Conservation (phyloP, 2,888 invertebrate species). For the Drosophila ezoana region DNA sequence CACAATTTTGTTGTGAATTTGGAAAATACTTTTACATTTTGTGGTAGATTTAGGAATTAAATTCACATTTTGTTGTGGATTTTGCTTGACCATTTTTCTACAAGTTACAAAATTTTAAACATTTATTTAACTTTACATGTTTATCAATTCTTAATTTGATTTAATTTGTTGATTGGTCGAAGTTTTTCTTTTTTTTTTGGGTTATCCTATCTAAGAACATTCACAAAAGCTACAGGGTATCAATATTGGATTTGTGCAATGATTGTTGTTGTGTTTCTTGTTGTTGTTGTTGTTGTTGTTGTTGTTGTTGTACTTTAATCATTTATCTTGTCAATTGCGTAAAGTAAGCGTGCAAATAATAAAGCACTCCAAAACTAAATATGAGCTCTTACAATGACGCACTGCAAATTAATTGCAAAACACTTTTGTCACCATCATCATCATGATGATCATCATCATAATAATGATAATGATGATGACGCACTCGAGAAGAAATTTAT, state of each 20-base stretch:
- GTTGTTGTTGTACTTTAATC: background rate
- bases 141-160: too few relatives aligned
- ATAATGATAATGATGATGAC: slow-evolving; percentile 13
- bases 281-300: background rate
- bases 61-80: too few relatives aligned
- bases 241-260: background rate
- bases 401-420: slow-evolving; percentile 26
- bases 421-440: slow-evolving; percentile 14
- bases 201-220: too few relatives aligned
- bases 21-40: too few relatives aligned
- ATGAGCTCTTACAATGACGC: slow-evolving; percentile 39
- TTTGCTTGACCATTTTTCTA: too few relatives aligned
- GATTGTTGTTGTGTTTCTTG: background rate
- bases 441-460: background rate
- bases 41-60: too few relatives aligned
- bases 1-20: too few relatives aligned
- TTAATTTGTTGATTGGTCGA: too few relatives aligned
- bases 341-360: slow-evolving; percentile 35
- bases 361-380: slow-evolving; percentile 3
- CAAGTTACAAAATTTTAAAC: too few relatives aligned
- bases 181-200: too few relatives aligned
- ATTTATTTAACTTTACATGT: too few relatives aligned
- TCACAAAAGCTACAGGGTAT: slow-evolving; percentile 10
- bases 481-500: slow-evolving; percentile 12
- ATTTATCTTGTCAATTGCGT: slow-evolving; percentile 45